These are phyloP conservation scores for Labroides dimidiatus DNA, from an alignment of 2,797 vertebrate species.

Conservation along the genomic window DNA sequence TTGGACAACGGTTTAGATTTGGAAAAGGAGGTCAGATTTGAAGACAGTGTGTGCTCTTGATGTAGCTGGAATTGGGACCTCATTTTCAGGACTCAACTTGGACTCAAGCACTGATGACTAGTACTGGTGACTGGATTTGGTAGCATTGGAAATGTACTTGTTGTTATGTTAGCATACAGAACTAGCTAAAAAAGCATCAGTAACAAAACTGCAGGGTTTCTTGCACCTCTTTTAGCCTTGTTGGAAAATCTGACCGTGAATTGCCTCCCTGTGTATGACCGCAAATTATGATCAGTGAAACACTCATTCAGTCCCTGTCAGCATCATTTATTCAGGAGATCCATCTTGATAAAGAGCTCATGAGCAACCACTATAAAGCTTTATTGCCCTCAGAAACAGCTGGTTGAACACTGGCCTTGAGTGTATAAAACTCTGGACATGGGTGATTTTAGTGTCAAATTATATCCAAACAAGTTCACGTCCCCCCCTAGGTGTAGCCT, in stretches of 20 bases:
- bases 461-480: conserved; percentile 54
- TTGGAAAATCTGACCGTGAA: background rate
- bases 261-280: background rate
- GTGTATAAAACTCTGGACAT: conserved; percentile 35
- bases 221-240: background rate
- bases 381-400: conserved; percentile 10
- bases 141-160: no score
- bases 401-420: conserved; percentile 15
- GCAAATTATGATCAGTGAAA: background rate
- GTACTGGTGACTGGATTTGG: no score
- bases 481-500: conserved; percentile 38
- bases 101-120: no score
- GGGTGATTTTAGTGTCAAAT: conserved; percentile 48
- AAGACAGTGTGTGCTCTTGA: no score
- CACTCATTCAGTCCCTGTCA: background rate
- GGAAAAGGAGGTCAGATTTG: no score
- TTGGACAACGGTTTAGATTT: no score
- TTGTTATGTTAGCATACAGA: no score
- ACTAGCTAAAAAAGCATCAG: background rate
- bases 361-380: conserved; percentile 16
- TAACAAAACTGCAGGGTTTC: background rate
- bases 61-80: no score
- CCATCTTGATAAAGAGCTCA: conserved; percentile 19
- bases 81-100: no score
- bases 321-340: background rate